Percentiles rank a stretch among this genome's conserved stretches.
Evolutionary conservation across 2,888 invertebrate genomes (phyloP).

Genomic region (Dicyrtomina minuta): DNA sequence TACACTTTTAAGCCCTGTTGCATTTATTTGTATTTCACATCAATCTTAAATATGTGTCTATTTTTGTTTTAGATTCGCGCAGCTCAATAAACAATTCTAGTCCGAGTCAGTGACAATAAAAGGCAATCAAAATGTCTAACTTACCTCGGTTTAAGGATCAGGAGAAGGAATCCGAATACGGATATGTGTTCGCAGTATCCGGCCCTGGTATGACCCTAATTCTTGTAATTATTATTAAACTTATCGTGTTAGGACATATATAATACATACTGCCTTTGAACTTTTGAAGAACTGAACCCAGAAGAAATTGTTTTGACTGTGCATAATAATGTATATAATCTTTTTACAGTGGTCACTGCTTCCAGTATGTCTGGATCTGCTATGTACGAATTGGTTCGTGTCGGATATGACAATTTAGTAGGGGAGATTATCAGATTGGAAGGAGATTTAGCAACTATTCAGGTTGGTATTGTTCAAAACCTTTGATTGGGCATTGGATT

Average conservation of each 20-base stretch:
- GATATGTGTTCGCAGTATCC: slow-evolving; percentile 95
- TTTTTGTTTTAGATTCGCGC: background rate
- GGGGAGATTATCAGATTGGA: slow-evolving; percentile 99
- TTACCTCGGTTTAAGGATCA: slow-evolving; percentile 76
- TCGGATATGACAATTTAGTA: slow-evolving; percentile 96
- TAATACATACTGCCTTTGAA: too few relatives aligned
- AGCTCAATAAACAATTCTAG: slow-evolving; percentile 12
- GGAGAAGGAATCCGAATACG: slow-evolving; percentile 84
- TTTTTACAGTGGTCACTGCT: slow-evolving; percentile 87
- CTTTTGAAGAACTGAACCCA: too few relatives aligned
- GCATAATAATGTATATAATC: background rate
- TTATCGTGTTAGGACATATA: background rate
- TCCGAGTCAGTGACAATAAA: slow-evolving; percentile 9
- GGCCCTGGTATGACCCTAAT: slow-evolving; percentile 78
- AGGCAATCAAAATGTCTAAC: slow-evolving; percentile 44
- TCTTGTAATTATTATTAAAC: too few relatives aligned
- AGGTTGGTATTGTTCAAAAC: slow-evolving; percentile 65
- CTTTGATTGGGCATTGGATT: background rate
- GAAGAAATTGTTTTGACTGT: background rate
- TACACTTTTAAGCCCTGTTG: too few relatives aligned
- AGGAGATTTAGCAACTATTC: slow-evolving; percentile 99
- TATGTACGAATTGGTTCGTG: slow-evolving; percentile 99
- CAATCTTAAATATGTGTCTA: background rate
- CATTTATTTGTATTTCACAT: too few relatives aligned
- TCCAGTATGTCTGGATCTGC: slow-evolving; percentile 99